Evolutionary conservation across 92 coral and sea anemone genomes (phyloP), one percentile per base, ranked within the genome.

Genomic region (Virgularia gustaviana): DNA sequence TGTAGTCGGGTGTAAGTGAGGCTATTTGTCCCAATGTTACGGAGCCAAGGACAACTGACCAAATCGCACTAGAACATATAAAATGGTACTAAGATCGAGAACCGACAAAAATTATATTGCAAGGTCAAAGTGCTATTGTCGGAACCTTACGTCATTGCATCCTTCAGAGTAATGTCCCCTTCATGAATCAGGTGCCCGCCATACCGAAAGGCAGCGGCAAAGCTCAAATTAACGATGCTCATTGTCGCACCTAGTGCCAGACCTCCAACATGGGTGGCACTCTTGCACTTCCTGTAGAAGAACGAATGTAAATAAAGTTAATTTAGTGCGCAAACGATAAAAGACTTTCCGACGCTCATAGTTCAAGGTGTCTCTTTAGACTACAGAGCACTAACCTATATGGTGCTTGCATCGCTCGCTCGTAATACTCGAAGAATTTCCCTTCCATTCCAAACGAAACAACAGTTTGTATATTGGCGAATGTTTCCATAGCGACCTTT

Each of bases 141-240:
- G n/a, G 45, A 16, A 39, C 64, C 96, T 83, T 76, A 89, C 96
- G 86, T 89, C 87, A 89, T 80, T 41, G 87, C 91, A 68, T 81
- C 74, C 51, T 54, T 80, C 80, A 89, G 77, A 33, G 4, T 23
- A 79, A 87, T 80, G 34, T 81, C 92, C 8, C 51, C 56, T 11
- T 78, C 2, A 28, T 23, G 82, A 51, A 89, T 79, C 57, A 89
- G 67, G 61, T 77, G 63, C 10, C 80, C 96, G 45, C 96, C 96
- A 78, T 80, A 89, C 58, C 96, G 72, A 52, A 89, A 89, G 0
- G 92, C 88, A 0, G 86, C 89, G 9, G 96, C 96, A 33, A 86
- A 86, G 42, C 89, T 79, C 24, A 63, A 83, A 75, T 57, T 83
- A 86, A 89, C 81, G 61, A 83, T 80, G 20, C 89, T 87, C 28